A percentile compares a stretch with the other conserved stretches of the same genome.
These are phyloP conservation scores for Psylliodes chrysocephalus DNA, from an alignment of 2,888 invertebrate genomes.

Conservation along the genomic window DNA sequence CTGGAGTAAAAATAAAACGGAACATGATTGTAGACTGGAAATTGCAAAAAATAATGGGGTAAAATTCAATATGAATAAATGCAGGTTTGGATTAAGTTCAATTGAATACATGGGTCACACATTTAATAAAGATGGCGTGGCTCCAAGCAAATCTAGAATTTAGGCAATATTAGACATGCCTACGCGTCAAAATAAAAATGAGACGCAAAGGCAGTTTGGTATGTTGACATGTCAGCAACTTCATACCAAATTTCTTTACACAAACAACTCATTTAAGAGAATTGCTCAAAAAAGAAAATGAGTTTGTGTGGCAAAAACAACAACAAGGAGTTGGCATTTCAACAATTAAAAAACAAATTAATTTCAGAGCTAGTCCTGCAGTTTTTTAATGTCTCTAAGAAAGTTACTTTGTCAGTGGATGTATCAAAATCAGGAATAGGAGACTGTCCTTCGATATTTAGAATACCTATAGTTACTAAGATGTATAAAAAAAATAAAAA, in stretches of 20 bases:
- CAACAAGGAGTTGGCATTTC: constrained; percentile 28
- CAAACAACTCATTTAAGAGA: too few relatives aligned
- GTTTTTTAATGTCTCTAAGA: constrained; percentile 29
- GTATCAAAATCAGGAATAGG: constrained; percentile 47
- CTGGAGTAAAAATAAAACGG: constrained; percentile 40
- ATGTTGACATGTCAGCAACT: neutral
- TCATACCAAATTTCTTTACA: neutral
- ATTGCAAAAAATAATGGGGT: constrained; percentile 24
- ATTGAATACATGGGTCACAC: constrained; percentile 45
- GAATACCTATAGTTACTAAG: too few relatives aligned
- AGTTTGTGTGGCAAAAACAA: constrained; percentile 20
- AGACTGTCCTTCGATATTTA: too few relatives aligned
- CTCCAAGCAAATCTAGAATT: constrained; percentile 40
- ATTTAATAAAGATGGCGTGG: constrained; percentile 36
- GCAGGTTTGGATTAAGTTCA: neutral
- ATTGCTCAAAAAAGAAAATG: neutral
- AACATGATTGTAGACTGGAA: constrained; percentile 46
- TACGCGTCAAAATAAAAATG: neutral
- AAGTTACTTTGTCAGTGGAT: constrained; percentile 46
- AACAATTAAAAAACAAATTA: constrained; percentile 29
- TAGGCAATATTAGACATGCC: constrained; percentile 20
- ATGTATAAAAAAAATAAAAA: too few relatives aligned
- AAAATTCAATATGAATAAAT: neutral
- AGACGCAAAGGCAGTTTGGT: neutral
- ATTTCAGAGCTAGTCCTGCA: constrained; percentile 32